Evolutionary conservation across 2,113 vertebrate species (phyloP).

Genomic region (zebrafish (Danio rerio)): DNA sequence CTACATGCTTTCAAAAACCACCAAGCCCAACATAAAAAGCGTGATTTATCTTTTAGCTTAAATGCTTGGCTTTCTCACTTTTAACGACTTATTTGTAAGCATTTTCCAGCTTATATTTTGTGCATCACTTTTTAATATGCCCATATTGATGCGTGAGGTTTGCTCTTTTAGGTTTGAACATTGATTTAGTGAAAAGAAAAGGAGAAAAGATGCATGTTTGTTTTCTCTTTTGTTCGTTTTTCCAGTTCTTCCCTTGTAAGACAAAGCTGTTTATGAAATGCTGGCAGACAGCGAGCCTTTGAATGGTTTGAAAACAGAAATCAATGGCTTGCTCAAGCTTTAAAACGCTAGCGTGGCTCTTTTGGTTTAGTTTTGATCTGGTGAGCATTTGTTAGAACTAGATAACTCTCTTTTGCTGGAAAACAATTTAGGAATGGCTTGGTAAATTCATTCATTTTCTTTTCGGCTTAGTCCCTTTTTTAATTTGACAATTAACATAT

Average conservation of each 20-base stretch:
- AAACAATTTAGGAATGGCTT: neutral
- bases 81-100: neutral
- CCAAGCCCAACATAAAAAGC: neutral
- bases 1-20: conserved; percentile 31
- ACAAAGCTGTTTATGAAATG: conserved; percentile 15
- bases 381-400: conserved; percentile 22
- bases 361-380: conserved; percentile 45
- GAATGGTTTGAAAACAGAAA: conserved; percentile 33
- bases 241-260: neutral
- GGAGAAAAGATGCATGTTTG: neutral
- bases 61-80: neutral
- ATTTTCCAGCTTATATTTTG: neutral
- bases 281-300: conserved; percentile 14
- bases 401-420: neutral
- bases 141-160: neutral
- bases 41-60: conserved; percentile 8
- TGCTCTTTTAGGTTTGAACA: neutral
- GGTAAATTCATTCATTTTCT: no score
- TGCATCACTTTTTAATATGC: neutral
- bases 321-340: conserved; percentile 48
- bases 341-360: conserved; percentile 21
- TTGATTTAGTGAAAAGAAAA: neutral
- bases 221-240: neutral
- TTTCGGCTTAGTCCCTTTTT: no score
- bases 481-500: no score